These are phyloP conservation scores for Tapera naevia DNA, from an alignment of 2,797 vertebrate genomes.

Conservation along the genomic window DNA sequence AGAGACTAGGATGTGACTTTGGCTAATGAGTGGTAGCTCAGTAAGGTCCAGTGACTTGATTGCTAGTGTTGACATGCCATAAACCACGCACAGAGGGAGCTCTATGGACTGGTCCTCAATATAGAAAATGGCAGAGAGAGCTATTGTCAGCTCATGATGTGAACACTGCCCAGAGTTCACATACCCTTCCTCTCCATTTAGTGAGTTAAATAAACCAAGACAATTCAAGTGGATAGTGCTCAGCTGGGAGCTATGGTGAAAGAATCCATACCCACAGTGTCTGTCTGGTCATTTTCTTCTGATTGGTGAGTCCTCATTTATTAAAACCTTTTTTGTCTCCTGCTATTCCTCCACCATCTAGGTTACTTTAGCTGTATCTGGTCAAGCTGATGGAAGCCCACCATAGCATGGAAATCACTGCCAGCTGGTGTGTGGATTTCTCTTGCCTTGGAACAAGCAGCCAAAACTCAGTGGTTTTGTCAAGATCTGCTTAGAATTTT, in stretches of 20 bases:
- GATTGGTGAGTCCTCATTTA: not conserved
- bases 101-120: fast-evolving
- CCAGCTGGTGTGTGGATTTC: not conserved
- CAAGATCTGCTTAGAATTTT: not conserved
- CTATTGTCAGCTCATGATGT: not conserved
- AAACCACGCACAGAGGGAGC: fast-evolving
- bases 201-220: not conserved
- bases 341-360: not conserved
- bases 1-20: not conserved
- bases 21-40: fast-evolving
- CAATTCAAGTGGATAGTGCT: not conserved
- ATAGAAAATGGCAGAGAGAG: not conserved
- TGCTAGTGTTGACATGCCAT: not conserved
- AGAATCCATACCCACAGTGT: fast-evolving
- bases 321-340: not conserved
- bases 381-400: not conserved
- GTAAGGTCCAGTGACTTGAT: not conserved
- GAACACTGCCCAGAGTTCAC: not conserved
- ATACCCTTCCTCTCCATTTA: not conserved
- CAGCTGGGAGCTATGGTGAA: not conserved
- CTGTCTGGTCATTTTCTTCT: fast-evolving
- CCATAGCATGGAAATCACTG: not conserved
- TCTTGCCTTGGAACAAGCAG: not conserved
- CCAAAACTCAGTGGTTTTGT: not conserved
- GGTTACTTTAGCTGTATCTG: not conserved